Evolutionary conservation across 1,140 invertebrate genomes (phyloP).

Genomic region (Ceratoteleas bidentatus): DNA sequence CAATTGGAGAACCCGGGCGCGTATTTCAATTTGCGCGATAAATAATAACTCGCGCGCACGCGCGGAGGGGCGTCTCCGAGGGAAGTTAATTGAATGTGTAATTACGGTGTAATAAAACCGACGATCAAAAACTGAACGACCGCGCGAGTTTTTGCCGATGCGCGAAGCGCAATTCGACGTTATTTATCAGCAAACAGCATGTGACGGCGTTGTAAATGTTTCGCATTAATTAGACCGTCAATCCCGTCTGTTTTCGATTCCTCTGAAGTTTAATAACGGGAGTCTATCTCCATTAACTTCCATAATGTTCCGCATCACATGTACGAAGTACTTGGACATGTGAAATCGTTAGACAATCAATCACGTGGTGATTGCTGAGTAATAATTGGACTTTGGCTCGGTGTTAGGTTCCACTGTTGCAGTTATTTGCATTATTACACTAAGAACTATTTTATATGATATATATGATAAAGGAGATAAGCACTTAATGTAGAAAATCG

Average conservation of each 20-base stretch:
- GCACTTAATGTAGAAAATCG: too few relatives aligned
- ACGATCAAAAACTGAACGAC: slow-evolving; percentile 25
- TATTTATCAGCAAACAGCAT: slow-evolving; percentile 11
- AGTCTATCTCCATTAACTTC: slow-evolving; percentile 53
- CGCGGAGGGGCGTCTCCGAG: neutral
- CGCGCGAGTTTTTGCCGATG: neutral
- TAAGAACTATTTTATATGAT: neutral
- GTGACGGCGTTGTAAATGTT: slow-evolving; percentile 3
- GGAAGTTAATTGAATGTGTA: slow-evolving; percentile 13
- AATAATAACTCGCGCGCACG: neutral
- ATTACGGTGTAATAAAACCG: slow-evolving; percentile 22
- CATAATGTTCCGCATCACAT: slow-evolving; percentile 23
- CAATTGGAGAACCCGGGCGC: neutral
- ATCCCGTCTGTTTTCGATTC: slow-evolving; percentile 46
- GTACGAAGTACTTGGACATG: slow-evolving; percentile 45
- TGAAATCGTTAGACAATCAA: slow-evolving; percentile 45
- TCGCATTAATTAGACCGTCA: slow-evolving; percentile 42
- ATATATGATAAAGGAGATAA: too few relatives aligned
- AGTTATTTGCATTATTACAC: slow-evolving; percentile 29
- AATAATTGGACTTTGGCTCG: slow-evolving; percentile 28
- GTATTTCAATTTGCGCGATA: slow-evolving; percentile 2
- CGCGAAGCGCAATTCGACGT: neutral
- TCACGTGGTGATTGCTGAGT: slow-evolving; percentile 52
- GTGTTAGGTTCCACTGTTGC: neutral
- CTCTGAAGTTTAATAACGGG: slow-evolving; percentile 42